Evolutionary conservation across 92 coral and sea anemone genomes (phyloP).

Genomic region (Siderastrea siderea): DNA sequence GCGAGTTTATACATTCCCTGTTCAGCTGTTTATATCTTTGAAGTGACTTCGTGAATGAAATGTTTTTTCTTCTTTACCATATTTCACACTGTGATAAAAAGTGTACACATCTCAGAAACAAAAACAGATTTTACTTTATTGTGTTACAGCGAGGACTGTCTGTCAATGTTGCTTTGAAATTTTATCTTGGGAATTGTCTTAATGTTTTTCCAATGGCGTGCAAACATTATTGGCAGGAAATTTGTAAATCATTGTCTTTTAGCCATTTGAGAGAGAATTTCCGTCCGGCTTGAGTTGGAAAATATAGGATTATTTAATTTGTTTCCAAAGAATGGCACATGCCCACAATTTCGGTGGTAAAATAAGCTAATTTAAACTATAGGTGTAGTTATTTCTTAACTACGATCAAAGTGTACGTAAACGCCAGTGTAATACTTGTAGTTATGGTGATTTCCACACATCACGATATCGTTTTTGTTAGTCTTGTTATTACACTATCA

Average conservation of each 20-base stretch:
- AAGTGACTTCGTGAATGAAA: neutral
- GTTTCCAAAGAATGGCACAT: neutral
- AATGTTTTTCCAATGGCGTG: neutral
- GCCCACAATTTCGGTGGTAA: neutral
- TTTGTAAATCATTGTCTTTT: neutral
- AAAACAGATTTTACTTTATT: neutral
- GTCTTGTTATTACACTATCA: neutral
- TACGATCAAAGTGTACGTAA: no score
- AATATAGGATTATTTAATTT: neutral
- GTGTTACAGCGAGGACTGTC: neutral
- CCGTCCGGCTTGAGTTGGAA: neutral
- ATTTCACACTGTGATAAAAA: neutral
- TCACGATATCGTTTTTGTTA: neutral
- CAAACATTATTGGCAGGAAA: neutral
- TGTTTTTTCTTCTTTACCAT: neutral
- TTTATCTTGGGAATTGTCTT: no score
- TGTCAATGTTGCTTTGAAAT: neutral
- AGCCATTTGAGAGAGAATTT: neutral
- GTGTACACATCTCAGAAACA: neutral
- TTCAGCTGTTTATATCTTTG: neutral
- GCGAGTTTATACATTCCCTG: no score
- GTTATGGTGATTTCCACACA: neutral
- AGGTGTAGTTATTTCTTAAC: no score
- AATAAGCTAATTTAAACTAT: neutral
- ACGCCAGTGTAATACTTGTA: neutral